Conservation (phyloP, 2,797 vertebrate genomes). For the Cercopithecus neglectus region DNA sequence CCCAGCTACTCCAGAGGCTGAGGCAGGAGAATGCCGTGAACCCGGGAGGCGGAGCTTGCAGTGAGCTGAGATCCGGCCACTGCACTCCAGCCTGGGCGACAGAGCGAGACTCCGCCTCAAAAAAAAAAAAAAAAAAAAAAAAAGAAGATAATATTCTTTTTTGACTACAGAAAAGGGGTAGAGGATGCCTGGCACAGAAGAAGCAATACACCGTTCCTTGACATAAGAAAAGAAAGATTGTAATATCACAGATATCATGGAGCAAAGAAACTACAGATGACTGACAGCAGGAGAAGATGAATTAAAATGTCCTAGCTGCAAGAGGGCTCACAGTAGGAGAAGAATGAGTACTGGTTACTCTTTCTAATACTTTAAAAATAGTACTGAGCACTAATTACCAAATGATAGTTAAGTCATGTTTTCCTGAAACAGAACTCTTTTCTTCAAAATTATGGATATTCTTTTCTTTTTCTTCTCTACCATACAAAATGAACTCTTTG, state of each 20-base stretch:
- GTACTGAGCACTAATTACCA: background rate
- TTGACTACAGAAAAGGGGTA: background rate
- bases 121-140: too few relatives aligned
- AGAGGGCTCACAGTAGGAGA: background rate
- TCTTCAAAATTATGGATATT: constrained; percentile 43
- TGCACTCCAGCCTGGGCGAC: too few relatives aligned
- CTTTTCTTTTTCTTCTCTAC: background rate
- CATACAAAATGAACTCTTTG: constrained; percentile 14
- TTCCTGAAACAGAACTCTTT: background rate
- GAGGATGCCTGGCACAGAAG: background rate
- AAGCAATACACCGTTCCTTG: background rate
- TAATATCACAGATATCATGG: background rate
- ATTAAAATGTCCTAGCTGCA: constrained; percentile 20
- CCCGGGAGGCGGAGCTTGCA: too few relatives aligned
- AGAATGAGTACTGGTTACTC: background rate
- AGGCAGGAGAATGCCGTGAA: too few relatives aligned
- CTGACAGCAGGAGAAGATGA: constrained; percentile 43
- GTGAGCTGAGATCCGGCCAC: too few relatives aligned
- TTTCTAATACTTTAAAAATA: constrained; percentile 24
- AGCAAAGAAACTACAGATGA: constrained; percentile 42
- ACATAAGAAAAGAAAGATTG: constrained; percentile 43
- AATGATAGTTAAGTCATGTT: background rate
- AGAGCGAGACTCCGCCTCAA: too few relatives aligned
- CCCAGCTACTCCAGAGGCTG: too few relatives aligned
- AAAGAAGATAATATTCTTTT: background rate